Percentiles rank a stretch among this genome's conserved stretches.
Evolutionary conservation across 2,888 invertebrate genomes (phyloP).

Genomic region (Drosophila bunnanda): DNA sequence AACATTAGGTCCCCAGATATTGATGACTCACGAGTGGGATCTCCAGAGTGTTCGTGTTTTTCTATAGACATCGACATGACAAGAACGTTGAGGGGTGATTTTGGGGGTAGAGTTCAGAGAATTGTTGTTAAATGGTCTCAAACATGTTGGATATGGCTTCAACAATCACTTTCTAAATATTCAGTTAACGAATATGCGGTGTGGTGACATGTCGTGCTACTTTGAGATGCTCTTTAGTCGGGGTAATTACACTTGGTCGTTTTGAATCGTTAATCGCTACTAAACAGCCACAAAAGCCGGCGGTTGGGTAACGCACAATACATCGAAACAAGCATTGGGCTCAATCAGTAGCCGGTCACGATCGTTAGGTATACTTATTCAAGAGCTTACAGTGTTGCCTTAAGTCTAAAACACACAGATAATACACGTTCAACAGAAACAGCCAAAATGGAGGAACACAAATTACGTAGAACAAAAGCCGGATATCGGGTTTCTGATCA

Average conservation of each 20-base stretch:
- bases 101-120: slow-evolving; percentile 47
- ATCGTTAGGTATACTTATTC: slow-evolving; percentile 25
- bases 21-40: slow-evolving; percentile 76
- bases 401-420: slow-evolving; percentile 45
- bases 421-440: slow-evolving; percentile 11
- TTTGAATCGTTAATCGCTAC: slow-evolving; percentile 10
- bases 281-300: slow-evolving; percentile 5
- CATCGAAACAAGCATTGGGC: slow-evolving; percentile 50
- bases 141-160: slow-evolving; percentile 31
- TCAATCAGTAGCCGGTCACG: slow-evolving; percentile 55
- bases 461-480: slow-evolving; percentile 21
- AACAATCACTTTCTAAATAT: slow-evolving; percentile 62
- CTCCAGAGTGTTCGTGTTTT: slow-evolving; percentile 68
- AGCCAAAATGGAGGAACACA: slow-evolving; percentile 26
- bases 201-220: slow-evolving; percentile 17
- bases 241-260: slow-evolving; percentile 32
- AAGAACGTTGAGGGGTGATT: slow-evolving; percentile 38
- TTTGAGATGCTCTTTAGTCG: slow-evolving; percentile 27
- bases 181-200: slow-evolving; percentile 68
- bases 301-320: slow-evolving; percentile 37
- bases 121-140: slow-evolving; percentile 41
- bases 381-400: slow-evolving; percentile 28
- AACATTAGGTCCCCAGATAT: slow-evolving; percentile 38
- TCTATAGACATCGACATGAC: slow-evolving; percentile 71
- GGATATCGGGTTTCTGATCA: slow-evolving; percentile 16